phyloP scores from a whole-genome alignment of 2,797 vertebrate genomes.

The Paramormyrops hopkinsi region DNA sequence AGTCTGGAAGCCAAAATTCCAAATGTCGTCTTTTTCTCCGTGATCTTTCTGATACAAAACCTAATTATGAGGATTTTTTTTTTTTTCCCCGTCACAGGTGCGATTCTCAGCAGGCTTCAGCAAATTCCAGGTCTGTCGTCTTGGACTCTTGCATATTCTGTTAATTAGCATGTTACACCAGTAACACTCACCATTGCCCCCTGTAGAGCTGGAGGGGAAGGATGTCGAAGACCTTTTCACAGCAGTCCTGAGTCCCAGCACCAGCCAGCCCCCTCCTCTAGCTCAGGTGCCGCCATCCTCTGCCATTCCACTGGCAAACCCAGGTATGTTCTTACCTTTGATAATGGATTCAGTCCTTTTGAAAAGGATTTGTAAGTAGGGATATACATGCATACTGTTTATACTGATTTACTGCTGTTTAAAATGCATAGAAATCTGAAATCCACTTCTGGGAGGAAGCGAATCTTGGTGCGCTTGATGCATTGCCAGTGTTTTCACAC shows the following conservation, averaged over 20 bases:
- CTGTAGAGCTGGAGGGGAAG: conserved; percentile 90
- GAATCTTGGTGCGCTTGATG: neutral
- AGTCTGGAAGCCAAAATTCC: neutral
- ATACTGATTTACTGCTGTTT: neutral
- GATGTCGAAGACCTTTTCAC: conserved; percentile 98
- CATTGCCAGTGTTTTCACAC: neutral
- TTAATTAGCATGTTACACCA: neutral
- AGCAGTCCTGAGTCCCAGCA: conserved; percentile 87
- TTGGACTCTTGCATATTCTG: neutral
- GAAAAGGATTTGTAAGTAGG: neutral
- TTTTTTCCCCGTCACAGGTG: conserved; percentile 64
- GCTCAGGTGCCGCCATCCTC: conserved; percentile 65
- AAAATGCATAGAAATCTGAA: neutral
- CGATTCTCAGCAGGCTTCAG: conserved; percentile 95
- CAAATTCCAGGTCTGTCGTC: conserved; percentile 91
- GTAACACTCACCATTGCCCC: conserved; percentile 19
- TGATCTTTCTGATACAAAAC: neutral
- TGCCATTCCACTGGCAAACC: conserved; percentile 66
- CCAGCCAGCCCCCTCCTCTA: conserved; percentile 71
- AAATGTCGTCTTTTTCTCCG: neutral
- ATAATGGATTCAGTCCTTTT: neutral
- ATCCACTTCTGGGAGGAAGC: neutral
- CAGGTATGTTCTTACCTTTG: conserved; percentile 58
- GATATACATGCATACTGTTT: neutral
- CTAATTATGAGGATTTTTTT: conserved; percentile 36